Base-by-base conservation (phyloP, 2,888 invertebrate genomes). In the Aplocera efformata region DNA sequence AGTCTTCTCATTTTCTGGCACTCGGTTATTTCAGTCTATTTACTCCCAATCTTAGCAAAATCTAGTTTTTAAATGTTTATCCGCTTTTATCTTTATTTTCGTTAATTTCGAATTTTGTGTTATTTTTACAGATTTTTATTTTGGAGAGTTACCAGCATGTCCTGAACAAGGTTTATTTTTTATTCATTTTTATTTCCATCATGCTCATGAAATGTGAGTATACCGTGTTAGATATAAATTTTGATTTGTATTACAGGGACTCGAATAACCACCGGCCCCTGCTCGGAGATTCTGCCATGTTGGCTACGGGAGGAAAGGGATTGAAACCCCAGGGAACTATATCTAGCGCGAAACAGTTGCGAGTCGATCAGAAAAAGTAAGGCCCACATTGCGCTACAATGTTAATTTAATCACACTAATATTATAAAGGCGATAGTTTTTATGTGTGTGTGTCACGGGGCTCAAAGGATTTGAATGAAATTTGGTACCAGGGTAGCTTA, bases 261-360 rank as follows among this genome's bases (percentile, higher is more conserved):
- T 98, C 98, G 0, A 98, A 98, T 71, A 97, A 97, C 74, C 98
- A 98, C 71, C 91, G 98, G 22, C 79, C 82, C 0, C 84, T 98
- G 78, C 86, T 97, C 32, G 98, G 98, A 2, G 98, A 98, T 73
- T 98, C 97, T 0, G 97, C 97, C 0, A 95, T 97, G 90, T 91
- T 98, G 61, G 96, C 96, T 1, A 94, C 96, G 1, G 95, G 95
- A 42, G 82, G 85, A 8, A 86, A 86, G 50, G 93, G 95, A 8
- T 78, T 97, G 29, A 96, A 97, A 71, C 92, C 95, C 0, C 94
- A 96, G 72, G 96, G 96, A 32, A 96, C 96, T 1, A 93, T 97
- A 34, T 96, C 95, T 38, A 96, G 96, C 72, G 93, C 94, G 13
- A 96, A 96, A 75, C 97, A 97, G 69, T 89, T 95, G 66, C 90